These are phyloP conservation scores for Zoanthus gigantus DNA, from an alignment of 92 coral and sea anemone species.

Conservation along the genomic window DNA sequence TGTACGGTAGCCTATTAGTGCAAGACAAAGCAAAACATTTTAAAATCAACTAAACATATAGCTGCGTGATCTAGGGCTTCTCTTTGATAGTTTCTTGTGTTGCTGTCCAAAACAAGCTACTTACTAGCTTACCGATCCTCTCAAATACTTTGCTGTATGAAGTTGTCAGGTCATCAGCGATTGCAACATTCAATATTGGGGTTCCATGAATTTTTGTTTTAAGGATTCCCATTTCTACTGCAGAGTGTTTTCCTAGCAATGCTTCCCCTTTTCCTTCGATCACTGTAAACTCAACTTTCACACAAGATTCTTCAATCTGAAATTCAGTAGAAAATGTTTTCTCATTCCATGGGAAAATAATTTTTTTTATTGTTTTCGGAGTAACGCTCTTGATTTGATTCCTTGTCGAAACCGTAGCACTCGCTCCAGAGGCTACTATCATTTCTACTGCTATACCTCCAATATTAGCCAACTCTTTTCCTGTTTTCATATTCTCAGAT, in stretches of 20 bases:
- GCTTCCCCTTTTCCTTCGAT: constrained; percentile 46
- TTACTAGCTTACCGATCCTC: constrained; percentile 30
- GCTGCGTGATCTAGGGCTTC: too few species aligned
- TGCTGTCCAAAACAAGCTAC: too few species aligned
- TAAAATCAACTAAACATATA: too few species aligned
- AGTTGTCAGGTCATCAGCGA: constrained; percentile 16
- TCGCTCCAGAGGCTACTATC: constrained; percentile 28
- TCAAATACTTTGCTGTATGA: constrained; percentile 20
- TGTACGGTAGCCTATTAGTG: too few species aligned
- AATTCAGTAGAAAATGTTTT: neutral
- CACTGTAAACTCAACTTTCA: constrained; percentile 20
- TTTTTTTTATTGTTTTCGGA: constrained; percentile 18
- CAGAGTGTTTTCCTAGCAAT: constrained; percentile 33
- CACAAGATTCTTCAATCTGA: neutral
- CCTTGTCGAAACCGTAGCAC: constrained; percentile 18
- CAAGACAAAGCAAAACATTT: too few species aligned
- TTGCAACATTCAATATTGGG: neutral
- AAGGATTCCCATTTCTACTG: constrained; percentile 33
- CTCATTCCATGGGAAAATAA: constrained; percentile 28
- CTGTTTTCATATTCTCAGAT: too few species aligned
- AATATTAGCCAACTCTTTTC: neutral
- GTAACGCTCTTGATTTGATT: constrained; percentile 34
- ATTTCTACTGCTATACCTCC: constrained; percentile 4
- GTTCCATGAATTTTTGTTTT: constrained; percentile 20
- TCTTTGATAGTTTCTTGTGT: too few species aligned